A percentile compares a stretch with the other conserved stretches of the same genome.
Conservation (phyloP, 2,888 invertebrate species). For the Mystacides longicornis region DNA sequence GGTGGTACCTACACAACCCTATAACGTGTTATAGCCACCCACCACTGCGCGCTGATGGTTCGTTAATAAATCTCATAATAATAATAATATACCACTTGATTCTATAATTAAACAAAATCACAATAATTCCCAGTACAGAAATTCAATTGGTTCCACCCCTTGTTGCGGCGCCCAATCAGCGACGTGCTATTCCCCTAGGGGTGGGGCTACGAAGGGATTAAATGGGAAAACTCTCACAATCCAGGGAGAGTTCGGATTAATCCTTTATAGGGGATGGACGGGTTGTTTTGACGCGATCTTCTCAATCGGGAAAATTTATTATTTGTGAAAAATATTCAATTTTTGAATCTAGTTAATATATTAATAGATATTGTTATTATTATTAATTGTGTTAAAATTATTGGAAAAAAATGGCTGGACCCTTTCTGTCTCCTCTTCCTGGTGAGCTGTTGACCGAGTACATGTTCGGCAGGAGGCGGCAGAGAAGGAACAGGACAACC, state of each 20-base stretch:
- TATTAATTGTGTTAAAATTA: background rate
- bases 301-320: background rate
- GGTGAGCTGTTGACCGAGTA: slow-evolving; percentile 87
- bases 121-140: slow-evolving; percentile 11
- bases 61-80: too few species aligned
- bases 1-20: too few species aligned
- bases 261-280: slow-evolving; percentile 3
- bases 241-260: slow-evolving; percentile 11
- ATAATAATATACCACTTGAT: background rate
- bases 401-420: slow-evolving; percentile 63
- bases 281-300: slow-evolving; percentile 1
- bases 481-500: slow-evolving; percentile 86
- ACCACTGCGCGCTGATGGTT: too few species aligned
- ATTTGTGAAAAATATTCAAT: background rate
- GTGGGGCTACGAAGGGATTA: slow-evolving; percentile 16
- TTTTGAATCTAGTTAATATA: background rate
- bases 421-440: slow-evolving; percentile 76
- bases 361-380: background rate
- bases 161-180: slow-evolving; percentile 36
- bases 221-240: slow-evolving; percentile 12
- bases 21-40: too few species aligned
- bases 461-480: slow-evolving; percentile 83
- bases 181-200: slow-evolving; percentile 27
- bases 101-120: slow-evolving; percentile 15
- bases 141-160: slow-evolving; percentile 43